These are phyloP conservation scores for Brachionus koreanus DNA, from an alignment of 1,140 invertebrate species.

Conservation along the genomic window DNA sequence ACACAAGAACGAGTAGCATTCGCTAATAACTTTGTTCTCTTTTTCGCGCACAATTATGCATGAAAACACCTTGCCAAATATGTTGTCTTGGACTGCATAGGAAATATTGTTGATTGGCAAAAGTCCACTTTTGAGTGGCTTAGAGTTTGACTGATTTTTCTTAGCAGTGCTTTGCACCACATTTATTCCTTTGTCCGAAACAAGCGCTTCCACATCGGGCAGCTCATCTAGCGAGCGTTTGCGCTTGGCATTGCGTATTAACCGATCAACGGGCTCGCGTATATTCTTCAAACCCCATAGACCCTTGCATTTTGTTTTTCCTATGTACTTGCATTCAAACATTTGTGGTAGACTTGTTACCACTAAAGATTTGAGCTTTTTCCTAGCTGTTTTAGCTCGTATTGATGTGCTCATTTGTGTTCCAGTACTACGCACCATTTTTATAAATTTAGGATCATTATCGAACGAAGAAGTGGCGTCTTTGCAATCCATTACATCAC, in stretches of 20 bases:
- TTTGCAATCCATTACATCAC: not conserved
- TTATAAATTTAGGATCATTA: conserved; percentile 30
- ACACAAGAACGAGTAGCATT: conserved; percentile 44
- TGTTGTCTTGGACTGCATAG: conserved; percentile 38
- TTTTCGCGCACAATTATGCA: conserved; percentile 28
- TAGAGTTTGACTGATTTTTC: not conserved
- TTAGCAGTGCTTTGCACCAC: not conserved
- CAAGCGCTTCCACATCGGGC: conserved; percentile 5
- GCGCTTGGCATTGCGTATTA: not conserved
- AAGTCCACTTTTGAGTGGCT: not conserved
- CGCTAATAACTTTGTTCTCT: conserved; percentile 15
- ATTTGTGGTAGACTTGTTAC: not conserved
- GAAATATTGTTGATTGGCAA: conserved; percentile 33
- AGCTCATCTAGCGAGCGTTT: not conserved
- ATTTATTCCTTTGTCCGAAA: not conserved
- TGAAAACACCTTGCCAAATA: conserved; percentile 26
- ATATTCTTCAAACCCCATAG: conserved; percentile 41
- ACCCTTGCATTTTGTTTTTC: conserved; percentile 27
- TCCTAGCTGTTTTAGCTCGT: not conserved
- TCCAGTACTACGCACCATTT: conserved; percentile 13
- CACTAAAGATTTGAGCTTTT: conserved; percentile 2
- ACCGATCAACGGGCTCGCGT: conserved; percentile 11
- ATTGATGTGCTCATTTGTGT: not conserved
- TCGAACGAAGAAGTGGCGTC: not conserved
- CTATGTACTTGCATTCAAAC: conserved; percentile 37